A percentile compares a stretch with the other conserved stretches of the same genome.
phyloP scores from a whole-genome alignment of 1,140 invertebrate species.

The Coptotermes formosanus region DNA sequence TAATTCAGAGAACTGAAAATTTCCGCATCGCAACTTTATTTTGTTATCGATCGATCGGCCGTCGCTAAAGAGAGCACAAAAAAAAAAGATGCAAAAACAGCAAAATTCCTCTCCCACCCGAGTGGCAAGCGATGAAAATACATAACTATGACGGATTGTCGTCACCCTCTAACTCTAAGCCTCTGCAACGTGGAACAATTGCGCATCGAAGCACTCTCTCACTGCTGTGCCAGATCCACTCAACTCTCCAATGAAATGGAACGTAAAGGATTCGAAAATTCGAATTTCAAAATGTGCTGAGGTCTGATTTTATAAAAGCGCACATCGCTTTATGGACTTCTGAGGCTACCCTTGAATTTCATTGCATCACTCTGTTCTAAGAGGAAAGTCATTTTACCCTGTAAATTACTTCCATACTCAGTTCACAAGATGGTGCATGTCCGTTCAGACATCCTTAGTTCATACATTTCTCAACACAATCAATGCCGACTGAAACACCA shows the following conservation, averaged over 20 bases:
- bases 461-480: no score
- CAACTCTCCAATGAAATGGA: conserved; percentile 26
- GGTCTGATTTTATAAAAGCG: conserved; percentile 27
- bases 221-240: neutral
- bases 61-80: neutral
- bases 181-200: neutral
- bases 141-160: neutral
- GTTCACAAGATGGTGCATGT: no score
- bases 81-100: conserved; percentile 28
- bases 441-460: no score
- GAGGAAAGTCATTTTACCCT: neutral
- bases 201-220: neutral
- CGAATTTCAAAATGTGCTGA: conserved; percentile 27
- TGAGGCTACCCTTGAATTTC: neutral
- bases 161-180: neutral
- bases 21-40: conserved; percentile 27
- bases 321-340: neutral
- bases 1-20: conserved; percentile 26
- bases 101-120: conserved; percentile 16
- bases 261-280: conserved; percentile 31
- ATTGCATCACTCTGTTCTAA: neutral
- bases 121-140: neutral
- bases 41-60: conserved; percentile 29
- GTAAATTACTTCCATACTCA: no score
- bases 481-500: no score